Evolutionary conservation across 2,797 vertebrate species (phyloP), one percentile per base, ranked within the genome.

Genomic region (Natrix natrix): DNA sequence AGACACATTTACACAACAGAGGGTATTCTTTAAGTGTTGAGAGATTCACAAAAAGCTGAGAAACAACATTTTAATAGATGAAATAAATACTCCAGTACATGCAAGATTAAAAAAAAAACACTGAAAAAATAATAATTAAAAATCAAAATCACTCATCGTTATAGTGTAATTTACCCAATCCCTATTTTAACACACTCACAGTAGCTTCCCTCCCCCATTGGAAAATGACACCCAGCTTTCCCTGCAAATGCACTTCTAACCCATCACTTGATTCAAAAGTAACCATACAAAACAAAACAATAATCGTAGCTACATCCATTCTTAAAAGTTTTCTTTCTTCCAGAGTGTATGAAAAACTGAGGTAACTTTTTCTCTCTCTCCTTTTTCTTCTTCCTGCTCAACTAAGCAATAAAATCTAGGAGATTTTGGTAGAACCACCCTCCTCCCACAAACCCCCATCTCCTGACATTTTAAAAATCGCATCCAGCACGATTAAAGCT

Each of bases 41-140:
- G 95, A 96, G 96, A 96, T 95, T 91, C 94, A 96, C 95, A 94
- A 94, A 96, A 96, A 95, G 95, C 97, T 98, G 98, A 98, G 98
- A 99, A 99, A 99, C 98, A 99, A 98, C 98, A 95, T 98, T 98
- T 99, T 99, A 99, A 99, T 99, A 98, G 97, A 98, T 98, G 98
- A 99, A 99, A 99, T 99, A 99, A 99, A 99, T 99, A 99, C 98
- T 99, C 98, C 98, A 98, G 98, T 99, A 99, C 99, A 99, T 99
- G 99, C 98, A 99, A 98, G 98, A 98, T 90, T 74, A 20, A 56
- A 86, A 66, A 63, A n/a, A 91, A 98, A 98, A 99, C 98, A 98
- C 98, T 96, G 98, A 98, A 96, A 89, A 89, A 28, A 93, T 54
- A 91, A 92, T 74, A 92, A 92, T 92, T 74, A 96, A 88, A 92